phyloP scores from a whole-genome alignment of 2,797 vertebrate species.

The Crenichthys baileyi region DNA sequence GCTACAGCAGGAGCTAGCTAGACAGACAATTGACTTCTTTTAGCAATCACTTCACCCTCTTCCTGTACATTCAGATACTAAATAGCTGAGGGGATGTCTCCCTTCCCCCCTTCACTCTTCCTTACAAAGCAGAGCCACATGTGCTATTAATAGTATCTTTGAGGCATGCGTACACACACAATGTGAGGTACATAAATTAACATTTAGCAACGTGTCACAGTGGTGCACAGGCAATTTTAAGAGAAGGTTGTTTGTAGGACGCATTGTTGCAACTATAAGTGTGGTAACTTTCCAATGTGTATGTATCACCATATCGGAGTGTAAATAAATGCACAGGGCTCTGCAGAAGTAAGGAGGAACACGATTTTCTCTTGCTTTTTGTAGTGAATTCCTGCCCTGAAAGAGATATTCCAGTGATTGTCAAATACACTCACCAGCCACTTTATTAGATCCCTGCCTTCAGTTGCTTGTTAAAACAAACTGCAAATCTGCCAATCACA shows the following conservation, averaged over 20 bases:
- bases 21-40: constrained; percentile 67
- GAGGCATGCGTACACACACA: constrained; percentile 73
- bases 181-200: constrained; percentile 83
- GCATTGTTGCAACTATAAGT: constrained; percentile 55
- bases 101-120: constrained; percentile 36
- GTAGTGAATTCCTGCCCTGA: background rate
- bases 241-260: constrained; percentile 82
- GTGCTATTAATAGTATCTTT: constrained; percentile 75
- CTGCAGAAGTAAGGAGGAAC: background rate
- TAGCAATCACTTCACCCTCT: constrained; percentile 75
- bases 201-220: constrained; percentile 71
- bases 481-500: background rate
- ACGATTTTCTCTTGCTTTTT: background rate
- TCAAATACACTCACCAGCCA: background rate
- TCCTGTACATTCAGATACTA: constrained; percentile 64
- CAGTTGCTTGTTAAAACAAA: background rate
- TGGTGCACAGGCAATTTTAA: constrained; percentile 74
- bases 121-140: constrained; percentile 62
- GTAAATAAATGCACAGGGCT: background rate
- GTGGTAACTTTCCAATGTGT: constrained; percentile 9
- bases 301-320: background rate
- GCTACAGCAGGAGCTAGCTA: constrained; percentile 46
- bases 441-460: background rate
- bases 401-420: background rate
- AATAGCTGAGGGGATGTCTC: constrained; percentile 60